Evolutionary conservation across 2,888 invertebrate species (phyloP), one percentile per base, ranked within the genome.

Genomic region (Prosapia bicincta): DNA sequence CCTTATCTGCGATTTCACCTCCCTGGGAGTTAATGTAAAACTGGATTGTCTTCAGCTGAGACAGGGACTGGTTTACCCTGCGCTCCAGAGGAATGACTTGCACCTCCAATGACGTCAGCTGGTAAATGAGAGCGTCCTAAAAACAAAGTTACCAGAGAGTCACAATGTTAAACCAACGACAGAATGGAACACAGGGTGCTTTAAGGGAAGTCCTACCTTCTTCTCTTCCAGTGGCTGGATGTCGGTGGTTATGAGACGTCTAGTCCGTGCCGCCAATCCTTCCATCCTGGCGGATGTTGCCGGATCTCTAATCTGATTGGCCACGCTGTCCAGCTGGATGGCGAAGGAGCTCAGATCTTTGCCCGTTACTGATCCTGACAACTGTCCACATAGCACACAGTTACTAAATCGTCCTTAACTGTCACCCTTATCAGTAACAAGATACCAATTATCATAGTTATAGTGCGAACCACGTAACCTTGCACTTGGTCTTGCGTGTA

Each of bases 1-100:
- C 80, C 78, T 79, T 78, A 26, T 76, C 66, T 32, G 79, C 78
- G 13, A 93, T 91, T 80, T 90, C 87, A 71, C 89, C 89, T 32
- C 92, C 92, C 81, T 92, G 91, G 82, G 90, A 91, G 81, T 92
- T 90, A 78, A 94, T 88, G 84, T 91, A 93, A 83, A 89, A 91
- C 83, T 94, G 93, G 69, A 93, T 90, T n/a, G 90, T 91, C 81
- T 91, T 91, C 80, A 94, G 88, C 82, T 93, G 92, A 75, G 90
- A 89, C 6, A 93, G 85, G 0, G 92, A 92, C 80, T 92, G 91
- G 83, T 93, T 92, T 5, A 90, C 86, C 85, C 92, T 91, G 78
- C 89, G 89, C 79, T 91, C 89, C 81, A 93, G 89, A 0, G 94
- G 93, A 81, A 88, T 88, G 80, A 92, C 83, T 81, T 93, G 90